phyloP scores from a whole-genome alignment of 2,113 vertebrate genomes.

The Chlorodrepanis virens region DNA sequence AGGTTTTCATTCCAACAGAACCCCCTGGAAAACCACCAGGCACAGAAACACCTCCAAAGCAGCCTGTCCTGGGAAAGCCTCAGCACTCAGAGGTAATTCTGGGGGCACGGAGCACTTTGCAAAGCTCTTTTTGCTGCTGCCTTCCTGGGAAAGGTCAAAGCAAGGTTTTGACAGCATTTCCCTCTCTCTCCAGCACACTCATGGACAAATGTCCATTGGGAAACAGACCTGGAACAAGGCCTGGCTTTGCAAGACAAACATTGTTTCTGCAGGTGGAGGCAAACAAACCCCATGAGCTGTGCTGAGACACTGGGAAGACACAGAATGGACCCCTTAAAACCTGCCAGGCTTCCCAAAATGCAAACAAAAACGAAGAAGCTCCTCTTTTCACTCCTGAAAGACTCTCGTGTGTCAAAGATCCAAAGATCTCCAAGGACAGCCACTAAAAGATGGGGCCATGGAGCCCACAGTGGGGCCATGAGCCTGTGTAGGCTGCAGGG shows the following conservation, averaged over 20 bases:
- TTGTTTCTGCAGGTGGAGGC: fast-evolving
- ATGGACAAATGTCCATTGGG: neutral
- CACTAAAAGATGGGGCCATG: too few species aligned
- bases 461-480: fast-evolving
- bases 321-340: neutral
- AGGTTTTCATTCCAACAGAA: neutral
- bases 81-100: neutral
- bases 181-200: neutral
- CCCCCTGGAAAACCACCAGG: neutral
- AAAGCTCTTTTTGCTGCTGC: neutral
- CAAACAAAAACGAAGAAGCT: neutral
- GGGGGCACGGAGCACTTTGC: neutral
- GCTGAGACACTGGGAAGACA: neutral
- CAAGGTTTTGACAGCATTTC: neutral
- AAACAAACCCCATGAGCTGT: neutral
- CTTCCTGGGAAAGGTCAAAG: neutral
- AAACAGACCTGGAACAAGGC: neutral
- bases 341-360: neutral
- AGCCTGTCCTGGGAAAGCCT: neutral
- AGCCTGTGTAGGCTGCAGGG: fast-evolving
- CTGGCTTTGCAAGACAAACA: neutral
- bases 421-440: too few species aligned
- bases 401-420: neutral
- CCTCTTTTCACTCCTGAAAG: neutral
- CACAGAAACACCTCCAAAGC: neutral